Conservation (phyloP, 2,113 vertebrate genomes). For the Sinocyclocheilus grahami region DNA sequence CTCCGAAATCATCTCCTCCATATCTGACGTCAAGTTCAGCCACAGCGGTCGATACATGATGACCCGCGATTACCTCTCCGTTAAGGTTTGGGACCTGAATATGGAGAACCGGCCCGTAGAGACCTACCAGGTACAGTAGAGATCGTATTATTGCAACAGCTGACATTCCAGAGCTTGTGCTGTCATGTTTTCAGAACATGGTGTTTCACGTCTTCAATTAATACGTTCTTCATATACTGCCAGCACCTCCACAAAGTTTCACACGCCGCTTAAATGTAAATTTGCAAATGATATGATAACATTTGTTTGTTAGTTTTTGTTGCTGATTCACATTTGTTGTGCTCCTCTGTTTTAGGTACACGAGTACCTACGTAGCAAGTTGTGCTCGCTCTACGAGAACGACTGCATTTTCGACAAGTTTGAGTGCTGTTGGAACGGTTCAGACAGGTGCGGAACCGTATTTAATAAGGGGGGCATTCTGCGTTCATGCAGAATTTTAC, state of each 20-base stretch:
- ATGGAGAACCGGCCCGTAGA: slow-evolving; percentile 69
- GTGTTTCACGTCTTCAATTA: not conserved
- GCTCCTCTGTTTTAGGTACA: slow-evolving; percentile 52
- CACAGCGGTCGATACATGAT: slow-evolving; percentile 70
- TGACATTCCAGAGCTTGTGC: not conserved
- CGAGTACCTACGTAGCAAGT: slow-evolving; percentile 63
- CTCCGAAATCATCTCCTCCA: slow-evolving; percentile 69
- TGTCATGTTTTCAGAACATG: not conserved
- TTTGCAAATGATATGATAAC: not conserved
- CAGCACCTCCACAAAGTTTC: not conserved
- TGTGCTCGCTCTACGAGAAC: slow-evolving; percentile 63
- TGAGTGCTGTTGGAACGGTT: slow-evolving; percentile 64
- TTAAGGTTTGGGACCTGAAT: slow-evolving; percentile 69
- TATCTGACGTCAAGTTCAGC: slow-evolving; percentile 69
- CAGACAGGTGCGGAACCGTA: slow-evolving; percentile 52
- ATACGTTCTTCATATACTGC: slow-evolving; percentile 2
- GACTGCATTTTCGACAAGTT: slow-evolving; percentile 66
- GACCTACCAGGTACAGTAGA: slow-evolving; percentile 64
- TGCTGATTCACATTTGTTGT: not conserved
- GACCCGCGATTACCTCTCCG: slow-evolving; percentile 68
- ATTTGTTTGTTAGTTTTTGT: not conserved
- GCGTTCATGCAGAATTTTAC: not conserved
- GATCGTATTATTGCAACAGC: not conserved
- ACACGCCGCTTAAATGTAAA: not conserved
- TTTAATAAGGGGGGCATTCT: not conserved